Evolutionary conservation across 1,140 invertebrate genomes (phyloP), one percentile per base, ranked within the genome.

Genomic region (Fopius arisanus): DNA sequence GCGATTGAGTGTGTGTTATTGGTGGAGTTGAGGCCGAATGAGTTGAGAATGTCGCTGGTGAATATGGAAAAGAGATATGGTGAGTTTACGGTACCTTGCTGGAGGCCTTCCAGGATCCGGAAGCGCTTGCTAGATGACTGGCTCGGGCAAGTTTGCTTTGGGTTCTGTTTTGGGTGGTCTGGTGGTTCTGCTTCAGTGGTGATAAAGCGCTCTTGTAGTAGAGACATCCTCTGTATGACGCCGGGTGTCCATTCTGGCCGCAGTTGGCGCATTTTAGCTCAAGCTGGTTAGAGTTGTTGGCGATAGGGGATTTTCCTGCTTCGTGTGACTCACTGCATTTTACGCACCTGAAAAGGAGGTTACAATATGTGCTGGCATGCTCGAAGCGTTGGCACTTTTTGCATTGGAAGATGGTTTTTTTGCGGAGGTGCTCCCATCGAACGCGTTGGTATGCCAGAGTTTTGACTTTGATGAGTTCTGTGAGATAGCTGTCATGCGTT

Each of bases 71-170:
- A 12, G n/a, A n/a, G n/a, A n/a, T n/a, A n/a, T n/a, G n/a, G n/a
- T n/a, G n/a, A n/a, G n/a, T n/a, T n/a, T n/a, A 78, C 75, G 9
- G 72, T 74, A 0, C 75, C 77, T 72, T 80, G 74, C 21, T 76
- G 75, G 9, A 79, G 41, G 16, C 77, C 77, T 43, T 79, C 77
- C 14, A 16, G 12, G 7, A 78, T 74, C 10, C 3, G 21, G 28
- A 75, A 79, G 2, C 9, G 3, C 12, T 23, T 28, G 0, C 23
- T 12, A 0, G 72, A 76, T 4, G 19, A 2, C 40, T 43, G 2
- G 16, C 4, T 28, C 28, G 10, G 19, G 28, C 2, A 5, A 0
- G 12, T 1, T 43, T 7, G 10, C 26, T 1, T 67, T 26, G 12
- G n/a, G 3, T 26, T 28, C 14, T 23, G 23, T 43, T 19, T 23